phyloP scores from a whole-genome alignment of 2,113 vertebrate genomes.

The Thomomys bottae region DNA sequence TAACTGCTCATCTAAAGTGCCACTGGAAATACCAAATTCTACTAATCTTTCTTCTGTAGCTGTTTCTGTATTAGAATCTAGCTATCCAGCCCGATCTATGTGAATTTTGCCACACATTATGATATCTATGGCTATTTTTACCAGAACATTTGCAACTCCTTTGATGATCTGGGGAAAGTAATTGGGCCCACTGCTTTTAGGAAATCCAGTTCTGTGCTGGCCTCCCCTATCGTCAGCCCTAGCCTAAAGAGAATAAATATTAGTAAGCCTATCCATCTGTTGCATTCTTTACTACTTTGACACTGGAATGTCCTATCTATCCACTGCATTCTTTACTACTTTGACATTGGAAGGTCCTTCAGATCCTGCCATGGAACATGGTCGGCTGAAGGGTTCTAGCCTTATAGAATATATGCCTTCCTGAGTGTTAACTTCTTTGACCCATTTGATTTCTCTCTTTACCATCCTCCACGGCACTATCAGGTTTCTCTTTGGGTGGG shows the following conservation, averaged over 20 bases:
- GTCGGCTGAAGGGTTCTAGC: background rate
- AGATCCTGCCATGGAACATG: background rate
- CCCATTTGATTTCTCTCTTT: background rate
- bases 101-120: background rate
- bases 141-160: background rate
- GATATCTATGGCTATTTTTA: background rate
- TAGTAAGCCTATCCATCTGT: background rate
- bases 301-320: background rate
- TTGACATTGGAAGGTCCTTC: background rate
- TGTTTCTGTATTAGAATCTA: background rate
- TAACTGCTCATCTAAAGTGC: background rate
- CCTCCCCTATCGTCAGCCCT: background rate
- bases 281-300: background rate
- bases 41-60: background rate
- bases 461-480: no score
- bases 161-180: background rate
- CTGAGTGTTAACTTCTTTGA: background rate
- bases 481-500: no score
- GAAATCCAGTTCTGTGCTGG: background rate
- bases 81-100: background rate
- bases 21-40: conserved; percentile 29
- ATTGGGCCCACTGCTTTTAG: background rate
- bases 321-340: background rate
- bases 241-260: background rate
- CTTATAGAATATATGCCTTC: no score